Percentiles rank a stretch among this genome's conserved stretches.
Evolutionary conservation across 2,113 vertebrate species (phyloP).

Genomic region (Synodontis membranacea): DNA sequence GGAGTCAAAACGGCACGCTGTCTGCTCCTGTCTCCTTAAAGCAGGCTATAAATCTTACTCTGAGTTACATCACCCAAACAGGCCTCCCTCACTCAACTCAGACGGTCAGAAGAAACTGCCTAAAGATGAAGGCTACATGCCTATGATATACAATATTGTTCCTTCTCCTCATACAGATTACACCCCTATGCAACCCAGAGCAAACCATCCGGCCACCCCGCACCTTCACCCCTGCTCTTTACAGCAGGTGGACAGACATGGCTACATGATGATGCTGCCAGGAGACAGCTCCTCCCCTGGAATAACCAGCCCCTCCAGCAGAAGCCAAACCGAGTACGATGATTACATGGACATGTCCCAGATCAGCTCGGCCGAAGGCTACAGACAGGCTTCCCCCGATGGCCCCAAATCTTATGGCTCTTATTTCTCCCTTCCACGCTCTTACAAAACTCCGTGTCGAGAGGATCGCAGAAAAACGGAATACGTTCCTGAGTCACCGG

Average conservation of each 20-base stretch:
- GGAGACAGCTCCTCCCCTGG: constrained; percentile 78
- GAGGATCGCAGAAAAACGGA: constrained; percentile 67
- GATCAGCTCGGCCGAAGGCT: constrained; percentile 69
- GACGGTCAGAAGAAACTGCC: constrained; percentile 55
- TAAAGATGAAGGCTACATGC: constrained; percentile 86
- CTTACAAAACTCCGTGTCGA: constrained; percentile 72
- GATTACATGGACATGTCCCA: constrained; percentile 96
- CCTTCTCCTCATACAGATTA: constrained; percentile 49
- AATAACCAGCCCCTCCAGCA: constrained; percentile 69
- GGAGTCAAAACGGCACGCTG: constrained; percentile 74
- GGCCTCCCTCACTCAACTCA: constrained; percentile 51
- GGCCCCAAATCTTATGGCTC: constrained; percentile 63
- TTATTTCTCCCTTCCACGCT: constrained; percentile 76
- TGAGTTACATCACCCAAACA: constrained; percentile 66
- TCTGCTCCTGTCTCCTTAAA: constrained; percentile 80
- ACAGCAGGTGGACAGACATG: constrained; percentile 80
- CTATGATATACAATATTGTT: constrained; percentile 78
- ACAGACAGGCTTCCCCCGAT: constrained; percentile 70
- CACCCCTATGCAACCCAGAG: constrained; percentile 68
- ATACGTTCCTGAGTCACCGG: constrained; percentile 76
- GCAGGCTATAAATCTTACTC: constrained; percentile 91
- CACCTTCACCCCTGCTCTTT: constrained; percentile 73
- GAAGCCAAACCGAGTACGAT: constrained; percentile 55
- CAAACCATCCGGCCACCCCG: constrained; percentile 64
- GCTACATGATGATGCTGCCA: constrained; percentile 94